Evolutionary conservation across 2,797 vertebrate species (phyloP).

Genomic region (Erpetoichthys calabaricus): DNA sequence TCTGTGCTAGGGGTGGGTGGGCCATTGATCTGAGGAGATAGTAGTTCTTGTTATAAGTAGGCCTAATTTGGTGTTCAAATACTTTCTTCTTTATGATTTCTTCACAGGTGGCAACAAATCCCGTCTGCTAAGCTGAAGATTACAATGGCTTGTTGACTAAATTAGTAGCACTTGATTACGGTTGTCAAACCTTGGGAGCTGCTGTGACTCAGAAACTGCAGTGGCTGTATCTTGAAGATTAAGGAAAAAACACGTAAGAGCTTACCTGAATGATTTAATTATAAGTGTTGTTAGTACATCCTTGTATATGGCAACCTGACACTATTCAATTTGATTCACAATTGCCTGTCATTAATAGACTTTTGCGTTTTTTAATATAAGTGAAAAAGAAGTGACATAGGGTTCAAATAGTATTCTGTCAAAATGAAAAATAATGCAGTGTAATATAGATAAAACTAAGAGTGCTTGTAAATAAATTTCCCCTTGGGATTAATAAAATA

Average conservation of each 20-base stretch:
- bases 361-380: too few relatives aligned
- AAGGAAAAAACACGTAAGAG: neutral
- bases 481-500: too few relatives aligned
- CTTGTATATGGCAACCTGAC: too few relatives aligned
- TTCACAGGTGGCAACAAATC: constrained; percentile 1
- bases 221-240: neutral
- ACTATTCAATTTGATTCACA: too few relatives aligned
- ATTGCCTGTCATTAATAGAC: too few relatives aligned
- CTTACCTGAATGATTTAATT: too few relatives aligned
- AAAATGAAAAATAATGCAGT: too few relatives aligned
- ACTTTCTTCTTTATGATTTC: neutral
- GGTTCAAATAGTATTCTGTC: too few relatives aligned
- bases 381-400: too few relatives aligned
- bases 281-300: too few relatives aligned
- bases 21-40: neutral
- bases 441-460: too few relatives aligned
- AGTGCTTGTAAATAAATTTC: too few relatives aligned
- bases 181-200: neutral
- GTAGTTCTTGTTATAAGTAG: neutral
- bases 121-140: neutral
- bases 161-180: neutral
- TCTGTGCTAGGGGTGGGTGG: neutral
- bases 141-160: constrained; percentile 1
- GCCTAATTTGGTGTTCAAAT: neutral
- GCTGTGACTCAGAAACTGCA: neutral